Conservation (phyloP, 1,140 invertebrate genomes). For the Plutomurus gul region DNA sequence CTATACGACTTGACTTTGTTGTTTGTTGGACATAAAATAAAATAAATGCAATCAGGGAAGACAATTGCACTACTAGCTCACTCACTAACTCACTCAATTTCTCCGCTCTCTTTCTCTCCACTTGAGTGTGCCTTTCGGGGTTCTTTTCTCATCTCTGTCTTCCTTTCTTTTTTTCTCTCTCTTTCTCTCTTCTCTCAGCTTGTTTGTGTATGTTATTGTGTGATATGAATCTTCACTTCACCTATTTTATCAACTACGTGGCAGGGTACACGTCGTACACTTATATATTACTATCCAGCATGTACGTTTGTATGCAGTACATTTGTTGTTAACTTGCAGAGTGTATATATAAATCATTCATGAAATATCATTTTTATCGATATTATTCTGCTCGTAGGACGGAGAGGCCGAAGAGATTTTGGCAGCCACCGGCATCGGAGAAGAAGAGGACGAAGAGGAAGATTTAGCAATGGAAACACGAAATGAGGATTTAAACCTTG, state of each 20-base stretch:
- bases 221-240: not conserved
- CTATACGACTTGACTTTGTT: not conserved
- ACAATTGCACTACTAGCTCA: slow-evolving; percentile 8
- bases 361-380: slow-evolving; percentile 18
- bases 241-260: not conserved
- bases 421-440: slow-evolving; percentile 37
- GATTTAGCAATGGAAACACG: slow-evolving; percentile 57
- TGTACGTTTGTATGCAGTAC: too few species aligned
- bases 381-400: slow-evolving; percentile 31
- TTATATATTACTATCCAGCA: too few species aligned
- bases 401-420: slow-evolving; percentile 44
- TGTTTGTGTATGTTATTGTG: not conserved
- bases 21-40: not conserved
- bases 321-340: too few species aligned
- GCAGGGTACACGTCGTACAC: not conserved
- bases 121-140: not conserved
- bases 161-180: too few species aligned
- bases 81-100: slow-evolving; percentile 6
- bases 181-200: not conserved
- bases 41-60: not conserved
- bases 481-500: slow-evolving; percentile 64
- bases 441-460: slow-evolving; percentile 51
- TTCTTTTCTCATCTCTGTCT: not conserved
- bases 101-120: slow-evolving; percentile 1
- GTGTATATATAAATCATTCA: too few species aligned